Conservation (phyloP, 1,140 invertebrate species). For the Heliconius eleuchia region DNA sequence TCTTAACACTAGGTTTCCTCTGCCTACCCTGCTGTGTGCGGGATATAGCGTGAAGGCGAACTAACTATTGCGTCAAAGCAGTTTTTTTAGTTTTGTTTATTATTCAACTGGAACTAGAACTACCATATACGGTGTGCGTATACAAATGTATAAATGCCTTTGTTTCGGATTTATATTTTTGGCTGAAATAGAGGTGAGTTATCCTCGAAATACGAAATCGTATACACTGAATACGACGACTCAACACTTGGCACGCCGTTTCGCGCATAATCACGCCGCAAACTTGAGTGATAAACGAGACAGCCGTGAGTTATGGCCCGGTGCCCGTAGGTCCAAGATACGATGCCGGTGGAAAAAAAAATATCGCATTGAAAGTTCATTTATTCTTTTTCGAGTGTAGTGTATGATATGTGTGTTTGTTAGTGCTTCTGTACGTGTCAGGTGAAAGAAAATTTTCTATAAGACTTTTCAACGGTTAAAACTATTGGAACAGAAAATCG, state of each 20-base stretch:
- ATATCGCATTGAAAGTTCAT: background rate
- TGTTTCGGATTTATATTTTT: conserved; percentile 13
- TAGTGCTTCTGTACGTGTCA: background rate
- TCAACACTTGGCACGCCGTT: conserved; percentile 36
- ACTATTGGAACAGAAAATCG: too few species aligned
- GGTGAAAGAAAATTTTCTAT: too few species aligned
- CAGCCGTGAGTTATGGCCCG: conserved; percentile 25
- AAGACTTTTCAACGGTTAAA: too few species aligned
- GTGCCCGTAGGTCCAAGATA: conserved; percentile 6
- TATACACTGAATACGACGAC: conserved; percentile 28
- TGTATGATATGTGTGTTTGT: background rate
- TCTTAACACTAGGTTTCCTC: too few species aligned
- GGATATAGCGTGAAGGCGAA: too few species aligned
- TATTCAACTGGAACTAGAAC: background rate
- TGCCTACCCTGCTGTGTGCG: too few species aligned
- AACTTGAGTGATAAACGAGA: conserved; percentile 35
- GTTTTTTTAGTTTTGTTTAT: background rate
- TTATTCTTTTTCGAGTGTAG: background rate
- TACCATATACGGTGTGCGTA: background rate
- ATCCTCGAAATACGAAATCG: conserved; percentile 30
- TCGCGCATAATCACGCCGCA: conserved; percentile 29
- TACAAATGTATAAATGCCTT: background rate
- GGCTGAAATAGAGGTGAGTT: conserved; percentile 10
- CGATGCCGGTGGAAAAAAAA: background rate
- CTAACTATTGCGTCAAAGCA: background rate